phyloP scores from a whole-genome alignment of 2,888 invertebrate genomes.

The Catocala sponsa region DNA sequence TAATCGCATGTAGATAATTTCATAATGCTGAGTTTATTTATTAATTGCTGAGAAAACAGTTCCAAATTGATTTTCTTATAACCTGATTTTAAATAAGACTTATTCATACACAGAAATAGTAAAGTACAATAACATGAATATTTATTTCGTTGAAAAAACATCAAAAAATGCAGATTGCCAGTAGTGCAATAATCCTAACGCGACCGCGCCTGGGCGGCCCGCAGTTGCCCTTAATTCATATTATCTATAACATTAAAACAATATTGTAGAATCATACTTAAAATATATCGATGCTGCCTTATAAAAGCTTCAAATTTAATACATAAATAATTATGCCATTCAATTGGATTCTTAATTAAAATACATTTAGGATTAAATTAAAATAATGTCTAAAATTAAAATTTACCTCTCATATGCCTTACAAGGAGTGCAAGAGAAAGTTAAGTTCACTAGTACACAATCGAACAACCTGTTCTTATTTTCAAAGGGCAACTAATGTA shows the following conservation, averaged over 20 bases:
- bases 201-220: constrained; percentile 46
- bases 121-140: constrained; percentile 82
- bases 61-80: constrained; percentile 86
- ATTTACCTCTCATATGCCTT: constrained; percentile 76
- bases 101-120: constrained; percentile 80
- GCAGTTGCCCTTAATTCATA: constrained; percentile 81
- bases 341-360: constrained; percentile 81
- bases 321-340: constrained; percentile 73
- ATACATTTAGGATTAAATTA: constrained; percentile 75
- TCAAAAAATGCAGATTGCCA: constrained; percentile 82
- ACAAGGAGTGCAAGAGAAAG: constrained; percentile 69
- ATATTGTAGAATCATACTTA: constrained; percentile 70
- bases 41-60: constrained; percentile 79
- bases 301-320: constrained; percentile 77
- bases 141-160: constrained; percentile 85
- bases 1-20: constrained; percentile 74
- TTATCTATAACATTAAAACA: constrained; percentile 68
- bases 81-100: constrained; percentile 85
- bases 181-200: constrained; percentile 70
- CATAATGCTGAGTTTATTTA: constrained; percentile 78
- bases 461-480: background rate
- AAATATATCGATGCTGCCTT: constrained; percentile 75
- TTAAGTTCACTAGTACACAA: constrained; percentile 3
- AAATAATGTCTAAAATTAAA: constrained; percentile 75
- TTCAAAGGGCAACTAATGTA: no score